Conservation (phyloP, 2,113 vertebrate genomes). For the Odobenus rosmarus region DNA sequence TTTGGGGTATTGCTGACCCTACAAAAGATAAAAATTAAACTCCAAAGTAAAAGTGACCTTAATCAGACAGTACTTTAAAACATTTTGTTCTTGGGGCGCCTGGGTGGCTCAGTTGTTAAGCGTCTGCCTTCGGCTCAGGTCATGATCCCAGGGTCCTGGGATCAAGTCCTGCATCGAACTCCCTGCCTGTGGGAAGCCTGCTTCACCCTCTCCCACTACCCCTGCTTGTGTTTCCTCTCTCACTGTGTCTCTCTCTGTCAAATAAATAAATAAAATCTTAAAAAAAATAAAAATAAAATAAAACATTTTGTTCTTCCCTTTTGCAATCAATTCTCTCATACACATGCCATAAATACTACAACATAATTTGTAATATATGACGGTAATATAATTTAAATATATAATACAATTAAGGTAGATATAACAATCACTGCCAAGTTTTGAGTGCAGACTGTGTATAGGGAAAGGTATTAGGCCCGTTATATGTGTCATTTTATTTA, state of each 20-base stretch:
- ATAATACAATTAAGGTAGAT: not conserved
- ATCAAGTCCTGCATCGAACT: too few species aligned
- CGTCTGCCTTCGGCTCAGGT: too few species aligned
- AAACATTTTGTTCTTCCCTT: not conserved
- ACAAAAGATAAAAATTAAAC: conserved; percentile 47
- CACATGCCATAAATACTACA: not conserved
- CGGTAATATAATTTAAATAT: conserved; percentile 2
- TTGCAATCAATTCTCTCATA: not conserved
- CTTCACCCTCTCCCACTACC: too few species aligned
- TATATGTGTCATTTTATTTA: not conserved
- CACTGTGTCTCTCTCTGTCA: too few species aligned
- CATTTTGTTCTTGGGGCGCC: not conserved
- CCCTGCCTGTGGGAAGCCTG: too few species aligned
- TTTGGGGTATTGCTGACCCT: not conserved
- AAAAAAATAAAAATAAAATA: not conserved
- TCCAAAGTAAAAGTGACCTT: not conserved
- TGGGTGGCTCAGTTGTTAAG: too few species aligned
- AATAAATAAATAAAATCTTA: too few species aligned
- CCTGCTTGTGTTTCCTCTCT: too few species aligned
- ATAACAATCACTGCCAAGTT: not conserved
- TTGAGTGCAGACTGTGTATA: not conserved
- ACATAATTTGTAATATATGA: not conserved
- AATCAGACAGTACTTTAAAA: not conserved
- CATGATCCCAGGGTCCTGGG: too few species aligned
- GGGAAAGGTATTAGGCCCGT: not conserved